Conservation (phyloP, 2,113 vertebrate species). For the Elgaria multicarinata region DNA sequence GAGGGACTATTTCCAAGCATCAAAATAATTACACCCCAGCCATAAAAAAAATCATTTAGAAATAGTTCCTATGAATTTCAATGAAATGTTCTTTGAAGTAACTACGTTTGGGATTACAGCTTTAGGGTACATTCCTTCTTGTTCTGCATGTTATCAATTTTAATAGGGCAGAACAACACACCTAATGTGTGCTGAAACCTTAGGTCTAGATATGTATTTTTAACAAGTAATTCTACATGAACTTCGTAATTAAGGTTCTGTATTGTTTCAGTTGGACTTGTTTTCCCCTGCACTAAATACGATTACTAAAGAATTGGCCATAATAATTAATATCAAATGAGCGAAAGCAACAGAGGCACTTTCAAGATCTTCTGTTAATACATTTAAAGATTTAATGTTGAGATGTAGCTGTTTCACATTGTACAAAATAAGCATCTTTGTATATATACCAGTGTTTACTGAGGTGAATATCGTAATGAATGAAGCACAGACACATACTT, state of each 20-base stretch:
- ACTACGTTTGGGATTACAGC: not conserved
- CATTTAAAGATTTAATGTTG: not conserved
- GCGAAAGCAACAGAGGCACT: slow-evolving; percentile 7
- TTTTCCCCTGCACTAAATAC: not conserved
- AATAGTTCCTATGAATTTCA: not conserved
- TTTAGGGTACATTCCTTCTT: not conserved
- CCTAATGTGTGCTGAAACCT: not conserved
- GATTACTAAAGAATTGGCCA: slow-evolving; percentile 8
- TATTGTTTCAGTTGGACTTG: not conserved
- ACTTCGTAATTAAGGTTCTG: not conserved
- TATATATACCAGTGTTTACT: not conserved
- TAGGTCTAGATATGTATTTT: not conserved
- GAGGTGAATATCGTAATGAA: not conserved
- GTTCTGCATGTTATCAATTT: not conserved
- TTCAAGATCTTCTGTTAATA: slow-evolving; percentile 16
- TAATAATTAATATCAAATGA: slow-evolving; percentile 11
- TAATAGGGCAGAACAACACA: not conserved
- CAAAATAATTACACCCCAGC: slow-evolving; percentile 9
- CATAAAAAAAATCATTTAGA: not conserved
- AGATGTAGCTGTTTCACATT: not conserved
- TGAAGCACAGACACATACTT: not conserved
- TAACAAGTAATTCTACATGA: not conserved
- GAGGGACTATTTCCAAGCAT: not conserved
- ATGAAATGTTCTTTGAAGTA: not conserved
- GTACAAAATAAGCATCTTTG: not conserved